A percentile compares a stretch with the other conserved stretches of the same genome.
Conservation (phyloP, 1,140 invertebrate species). For the Dendroctonus ponderosae region DNA sequence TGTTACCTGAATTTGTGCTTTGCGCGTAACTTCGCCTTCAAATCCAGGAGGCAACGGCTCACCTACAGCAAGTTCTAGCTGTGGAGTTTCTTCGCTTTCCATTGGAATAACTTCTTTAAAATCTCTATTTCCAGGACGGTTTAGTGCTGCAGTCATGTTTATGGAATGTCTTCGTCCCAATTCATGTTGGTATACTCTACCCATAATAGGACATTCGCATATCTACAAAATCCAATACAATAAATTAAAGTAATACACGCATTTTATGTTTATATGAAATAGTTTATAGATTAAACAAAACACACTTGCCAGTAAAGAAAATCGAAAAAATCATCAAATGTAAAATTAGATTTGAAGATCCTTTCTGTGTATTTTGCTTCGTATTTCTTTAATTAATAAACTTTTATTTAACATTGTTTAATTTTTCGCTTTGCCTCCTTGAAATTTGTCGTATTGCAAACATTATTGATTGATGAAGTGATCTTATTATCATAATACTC, state of each 20-base stretch:
- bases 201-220: conserved; percentile 48
- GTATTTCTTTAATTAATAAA: not conserved
- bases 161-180: conserved; percentile 43
- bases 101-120: not conserved
- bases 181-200: conserved; percentile 47
- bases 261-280: not conserved
- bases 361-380: not conserved
- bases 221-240: conserved; percentile 17
- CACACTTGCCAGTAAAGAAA: not conserved
- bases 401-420: too few relatives aligned
- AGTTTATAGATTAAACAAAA: not conserved
- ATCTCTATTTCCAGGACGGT: conserved; percentile 1
- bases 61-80: conserved; percentile 57
- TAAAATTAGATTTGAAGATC: not conserved
- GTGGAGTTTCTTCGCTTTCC: not conserved
- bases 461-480: not conserved
- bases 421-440: not conserved
- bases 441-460: not conserved
- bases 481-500: not conserved
- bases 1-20: conserved; percentile 58
- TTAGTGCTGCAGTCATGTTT: conserved; percentile 16
- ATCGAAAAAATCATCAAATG: not conserved
- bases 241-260: too few relatives aligned
- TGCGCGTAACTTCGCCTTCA: conserved; percentile 60
- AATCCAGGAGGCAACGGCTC: conserved; percentile 70